Percentiles rank a stretch among this genome's conserved stretches.
phyloP scores from a whole-genome alignment of 2,888 invertebrate genomes.

The Ypsolopha scabrella region DNA sequence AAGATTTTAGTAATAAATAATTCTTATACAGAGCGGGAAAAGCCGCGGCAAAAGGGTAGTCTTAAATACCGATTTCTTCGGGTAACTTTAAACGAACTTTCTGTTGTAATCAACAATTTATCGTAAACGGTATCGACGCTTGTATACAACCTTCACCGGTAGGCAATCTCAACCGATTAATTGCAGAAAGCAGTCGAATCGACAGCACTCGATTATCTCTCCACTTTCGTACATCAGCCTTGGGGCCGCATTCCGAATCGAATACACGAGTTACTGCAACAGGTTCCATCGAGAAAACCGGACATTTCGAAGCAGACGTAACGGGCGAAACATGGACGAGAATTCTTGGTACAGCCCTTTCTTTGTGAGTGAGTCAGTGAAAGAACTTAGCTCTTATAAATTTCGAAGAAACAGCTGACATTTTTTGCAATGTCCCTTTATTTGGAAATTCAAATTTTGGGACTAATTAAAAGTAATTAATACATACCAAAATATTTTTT shows the following conservation, averaged over 20 bases:
- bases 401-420: no score
- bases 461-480: no score
- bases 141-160: conserved; percentile 1
- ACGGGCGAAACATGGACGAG: conserved; percentile 10
- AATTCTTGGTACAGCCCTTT: background rate
- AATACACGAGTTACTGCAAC: conserved; percentile 17
- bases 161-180: conserved; percentile 19
- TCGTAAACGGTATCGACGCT: background rate
- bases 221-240: conserved; percentile 32
- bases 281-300: conserved; percentile 42
- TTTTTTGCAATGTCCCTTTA: no score
- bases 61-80: no score
- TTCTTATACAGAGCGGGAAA: no score
- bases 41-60: no score
- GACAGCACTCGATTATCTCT: conserved; percentile 16
- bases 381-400: no score
- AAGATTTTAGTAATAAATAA: no score
- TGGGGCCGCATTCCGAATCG: conserved; percentile 33
- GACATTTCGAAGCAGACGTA: conserved; percentile 26
- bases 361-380: background rate
- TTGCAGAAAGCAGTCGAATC: conserved; percentile 11
- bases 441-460: no score
- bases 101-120: background rate
- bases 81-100: no score
- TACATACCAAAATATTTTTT: no score